Conservation (phyloP, 2,888 invertebrate species). For the Petrophora chlorosata region DNA sequence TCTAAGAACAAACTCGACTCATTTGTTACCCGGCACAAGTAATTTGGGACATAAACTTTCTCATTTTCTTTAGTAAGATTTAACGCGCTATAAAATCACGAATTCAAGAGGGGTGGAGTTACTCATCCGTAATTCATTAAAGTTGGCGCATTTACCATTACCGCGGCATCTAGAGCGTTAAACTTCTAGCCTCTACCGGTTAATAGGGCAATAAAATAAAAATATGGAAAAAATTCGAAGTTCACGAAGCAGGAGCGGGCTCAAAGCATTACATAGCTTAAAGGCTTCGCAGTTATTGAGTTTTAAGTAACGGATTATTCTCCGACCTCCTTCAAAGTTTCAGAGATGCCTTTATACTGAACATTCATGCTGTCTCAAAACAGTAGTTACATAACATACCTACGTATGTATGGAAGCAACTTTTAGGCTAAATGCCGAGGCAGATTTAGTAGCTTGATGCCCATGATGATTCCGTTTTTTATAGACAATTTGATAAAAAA, state of each 20-base stretch:
- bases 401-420: no score
- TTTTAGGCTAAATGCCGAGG: no score
- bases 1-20: slow-evolving; percentile 23
- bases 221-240: slow-evolving; percentile 60
- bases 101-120: slow-evolving; percentile 68
- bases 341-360: neutral
- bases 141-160: slow-evolving; percentile 73
- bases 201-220: slow-evolving; percentile 76
- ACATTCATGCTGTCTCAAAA: neutral
- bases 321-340: slow-evolving; percentile 10
- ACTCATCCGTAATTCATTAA: slow-evolving; percentile 80
- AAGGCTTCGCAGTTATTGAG: slow-evolving; percentile 29
- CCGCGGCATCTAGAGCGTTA: slow-evolving; percentile 64
- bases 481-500: no score
- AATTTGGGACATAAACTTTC: slow-evolving; percentile 62
- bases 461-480: no score
- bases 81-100: slow-evolving; percentile 71
- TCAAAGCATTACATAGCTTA: slow-evolving; percentile 29
- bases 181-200: slow-evolving; percentile 60
- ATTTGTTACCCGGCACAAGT: slow-evolving; percentile 43
- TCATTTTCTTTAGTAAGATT: slow-evolving; percentile 67
- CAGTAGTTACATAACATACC: neutral
- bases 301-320: slow-evolving; percentile 31
- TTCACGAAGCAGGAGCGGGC: slow-evolving; percentile 38
- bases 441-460: no score